Percentiles rank a stretch among this genome's conserved stretches.
Conservation (phyloP, 2,113 vertebrate genomes). For the Pyrgilauda ruficollis region DNA sequence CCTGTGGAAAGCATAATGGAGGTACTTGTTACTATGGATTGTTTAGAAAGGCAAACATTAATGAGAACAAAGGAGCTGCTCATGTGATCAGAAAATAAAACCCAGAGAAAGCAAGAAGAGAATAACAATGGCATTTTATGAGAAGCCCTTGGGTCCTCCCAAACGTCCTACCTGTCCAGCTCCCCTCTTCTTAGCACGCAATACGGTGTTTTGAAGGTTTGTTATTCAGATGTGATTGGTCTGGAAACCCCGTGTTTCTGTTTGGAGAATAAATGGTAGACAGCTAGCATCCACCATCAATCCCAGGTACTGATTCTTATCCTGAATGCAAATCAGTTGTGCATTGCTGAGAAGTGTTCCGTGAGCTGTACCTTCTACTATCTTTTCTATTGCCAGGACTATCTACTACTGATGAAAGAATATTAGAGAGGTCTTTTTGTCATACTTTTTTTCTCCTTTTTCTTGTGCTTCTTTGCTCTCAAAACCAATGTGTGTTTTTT, state of each 20-base stretch:
- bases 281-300: neutral
- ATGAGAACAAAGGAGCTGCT: neutral
- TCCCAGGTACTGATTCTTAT: neutral
- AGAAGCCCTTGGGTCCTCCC: neutral
- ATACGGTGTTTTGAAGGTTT: neutral
- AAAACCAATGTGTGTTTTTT: neutral
- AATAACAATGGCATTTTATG: neutral
- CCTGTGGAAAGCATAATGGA: neutral
- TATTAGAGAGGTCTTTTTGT: neutral
- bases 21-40: neutral
- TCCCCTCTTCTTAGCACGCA: neutral
- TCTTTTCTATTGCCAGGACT: neutral
- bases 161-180: neutral
- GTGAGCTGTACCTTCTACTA: neutral
- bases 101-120: neutral
- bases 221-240: neutral
- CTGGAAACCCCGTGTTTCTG: neutral
- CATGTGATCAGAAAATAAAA: neutral
- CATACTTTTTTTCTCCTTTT: neutral
- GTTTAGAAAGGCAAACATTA: conserved; percentile 25
- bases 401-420: neutral
- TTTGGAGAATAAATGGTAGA: neutral
- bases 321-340: neutral
- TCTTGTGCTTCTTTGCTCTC: neutral
- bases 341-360: neutral